These are phyloP conservation scores for Rhagologus leucostigma DNA, from an alignment of 2,113 vertebrate species.

Conservation along the genomic window DNA sequence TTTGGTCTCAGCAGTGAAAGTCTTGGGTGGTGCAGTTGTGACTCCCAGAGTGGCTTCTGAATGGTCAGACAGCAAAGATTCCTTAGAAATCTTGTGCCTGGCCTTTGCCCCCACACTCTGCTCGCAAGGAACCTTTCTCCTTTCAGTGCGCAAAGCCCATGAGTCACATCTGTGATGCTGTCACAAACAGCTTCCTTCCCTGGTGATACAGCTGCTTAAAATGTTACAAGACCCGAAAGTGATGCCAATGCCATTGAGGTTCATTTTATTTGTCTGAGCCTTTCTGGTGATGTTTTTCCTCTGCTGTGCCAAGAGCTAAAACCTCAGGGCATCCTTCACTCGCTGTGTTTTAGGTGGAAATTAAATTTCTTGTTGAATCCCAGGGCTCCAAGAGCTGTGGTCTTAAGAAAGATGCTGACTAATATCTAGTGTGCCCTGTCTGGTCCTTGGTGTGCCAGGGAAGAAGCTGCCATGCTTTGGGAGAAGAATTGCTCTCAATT, in stretches of 20 bases:
- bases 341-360: neutral
- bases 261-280: neutral
- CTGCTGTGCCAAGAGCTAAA: neutral
- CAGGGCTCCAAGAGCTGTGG: neutral
- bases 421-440: neutral
- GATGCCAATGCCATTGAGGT: neutral
- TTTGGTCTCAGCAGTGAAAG: neutral
- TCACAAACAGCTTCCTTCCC: neutral
- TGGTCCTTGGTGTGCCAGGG: neutral
- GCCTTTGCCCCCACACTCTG: neutral
- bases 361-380: neutral
- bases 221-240: neutral
- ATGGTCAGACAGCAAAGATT: neutral
- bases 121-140: accelerated
- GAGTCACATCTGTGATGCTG: neutral
- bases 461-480: neutral
- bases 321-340: neutral
- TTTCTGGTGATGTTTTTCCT: neutral
- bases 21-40: neutral
- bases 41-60: neutral
- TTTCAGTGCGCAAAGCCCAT: accelerated
- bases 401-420: neutral
- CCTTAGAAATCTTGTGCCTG: neutral
- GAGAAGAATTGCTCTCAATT: neutral
- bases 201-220: neutral